A percentile compares a stretch with the other conserved stretches of the same genome.
These are phyloP conservation scores for Micronycteris hirsuta DNA, from an alignment of 2,113 vertebrate genomes.

Conservation along the genomic window DNA sequence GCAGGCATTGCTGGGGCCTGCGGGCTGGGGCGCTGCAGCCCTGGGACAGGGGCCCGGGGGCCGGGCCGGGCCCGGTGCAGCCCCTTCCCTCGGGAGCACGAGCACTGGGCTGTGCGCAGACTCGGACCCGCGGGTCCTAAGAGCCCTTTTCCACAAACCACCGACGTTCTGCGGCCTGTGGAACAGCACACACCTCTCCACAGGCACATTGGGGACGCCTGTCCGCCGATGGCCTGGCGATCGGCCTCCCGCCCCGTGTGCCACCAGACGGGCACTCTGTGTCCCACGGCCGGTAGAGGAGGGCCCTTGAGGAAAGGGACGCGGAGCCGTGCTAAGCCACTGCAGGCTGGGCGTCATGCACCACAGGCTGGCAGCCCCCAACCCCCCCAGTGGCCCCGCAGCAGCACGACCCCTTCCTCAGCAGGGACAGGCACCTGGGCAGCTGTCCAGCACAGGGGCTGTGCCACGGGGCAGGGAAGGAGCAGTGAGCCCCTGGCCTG, in stretches of 20 bases:
- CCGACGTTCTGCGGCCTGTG: fast-evolving
- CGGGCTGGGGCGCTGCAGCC: no score
- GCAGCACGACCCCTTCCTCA: neutral
- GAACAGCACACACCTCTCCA: neutral
- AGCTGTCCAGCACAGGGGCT: neutral
- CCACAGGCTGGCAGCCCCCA: neutral
- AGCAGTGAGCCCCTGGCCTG: neutral
- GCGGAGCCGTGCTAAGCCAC: neutral
- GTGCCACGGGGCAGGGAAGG: neutral
- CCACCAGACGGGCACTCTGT: no score
- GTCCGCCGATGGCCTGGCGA: neutral
- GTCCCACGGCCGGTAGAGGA: no score
- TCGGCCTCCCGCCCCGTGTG: no score
- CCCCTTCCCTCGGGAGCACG: no score
- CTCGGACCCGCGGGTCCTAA: neutral
- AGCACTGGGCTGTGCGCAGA: no score
- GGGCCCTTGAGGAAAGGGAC: neutral
- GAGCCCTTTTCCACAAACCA: neutral
- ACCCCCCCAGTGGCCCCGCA: neutral
- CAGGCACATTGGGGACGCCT: neutral
- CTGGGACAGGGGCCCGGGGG: no score
- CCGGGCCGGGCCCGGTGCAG: no score
- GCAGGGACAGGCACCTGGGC: neutral
- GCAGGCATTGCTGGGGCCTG: no score
- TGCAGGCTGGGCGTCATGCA: neutral